Evolutionary conservation across 2,888 invertebrate genomes (phyloP).

Genomic region (Chromoteleia sp.): DNA sequence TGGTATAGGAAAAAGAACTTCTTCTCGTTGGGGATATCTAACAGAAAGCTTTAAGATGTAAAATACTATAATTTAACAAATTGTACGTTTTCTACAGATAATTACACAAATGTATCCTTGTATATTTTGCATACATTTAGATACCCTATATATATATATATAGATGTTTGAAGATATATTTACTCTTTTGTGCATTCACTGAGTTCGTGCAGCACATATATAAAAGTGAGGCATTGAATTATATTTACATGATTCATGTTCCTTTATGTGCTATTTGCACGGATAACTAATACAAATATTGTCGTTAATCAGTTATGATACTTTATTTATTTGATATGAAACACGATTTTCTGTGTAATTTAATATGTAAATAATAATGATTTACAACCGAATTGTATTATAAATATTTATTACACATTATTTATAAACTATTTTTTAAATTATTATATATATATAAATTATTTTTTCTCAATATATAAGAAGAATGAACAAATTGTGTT

Average conservation of each 20-base stretch:
- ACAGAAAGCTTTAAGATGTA: not conserved
- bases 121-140: slow-evolving; percentile 10
- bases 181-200: slow-evolving; percentile 34
- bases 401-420: too few relatives aligned
- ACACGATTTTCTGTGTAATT: too few relatives aligned
- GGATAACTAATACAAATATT: slow-evolving; percentile 1
- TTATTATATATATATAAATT: too few relatives aligned
- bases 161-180: slow-evolving; percentile 15
- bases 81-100: not conserved
- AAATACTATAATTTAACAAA: not conserved
- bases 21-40: too few relatives aligned
- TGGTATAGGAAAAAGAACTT: too few relatives aligned
- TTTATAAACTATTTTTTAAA: too few relatives aligned
- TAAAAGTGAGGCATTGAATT: slow-evolving; percentile 42
- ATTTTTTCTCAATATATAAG: too few relatives aligned
- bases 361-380: too few relatives aligned
- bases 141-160: slow-evolving; percentile 4
- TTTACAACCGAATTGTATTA: too few relatives aligned
- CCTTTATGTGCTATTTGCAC: slow-evolving; percentile 7
- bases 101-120: slow-evolving; percentile 1
- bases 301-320: slow-evolving; percentile 3
- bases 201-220: slow-evolving; percentile 9
- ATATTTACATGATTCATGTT: slow-evolving; percentile 46
- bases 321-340: not conserved
- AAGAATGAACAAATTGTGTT: too few relatives aligned